Percentiles rank a stretch among this genome's conserved stretches.
Conservation (phyloP, 2,113 vertebrate species). For the Eurystomus gularis region DNA sequence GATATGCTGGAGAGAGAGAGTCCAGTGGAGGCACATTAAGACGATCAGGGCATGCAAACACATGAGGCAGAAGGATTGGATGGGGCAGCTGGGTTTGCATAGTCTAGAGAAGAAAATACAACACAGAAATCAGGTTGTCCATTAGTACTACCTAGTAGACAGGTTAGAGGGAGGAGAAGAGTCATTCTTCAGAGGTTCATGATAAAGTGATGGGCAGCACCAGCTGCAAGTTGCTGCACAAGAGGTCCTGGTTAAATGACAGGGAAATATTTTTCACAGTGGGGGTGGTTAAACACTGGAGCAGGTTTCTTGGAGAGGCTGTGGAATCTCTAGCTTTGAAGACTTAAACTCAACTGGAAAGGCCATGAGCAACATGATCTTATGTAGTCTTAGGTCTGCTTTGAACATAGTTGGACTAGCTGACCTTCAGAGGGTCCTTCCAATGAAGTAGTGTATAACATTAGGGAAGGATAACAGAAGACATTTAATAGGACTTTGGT, state of each 20-base stretch:
- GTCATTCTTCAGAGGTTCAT: not conserved
- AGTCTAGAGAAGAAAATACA: not conserved
- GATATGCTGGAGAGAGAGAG: not conserved
- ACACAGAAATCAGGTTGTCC: too few species aligned
- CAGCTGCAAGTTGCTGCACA: not conserved
- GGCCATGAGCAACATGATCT: not conserved
- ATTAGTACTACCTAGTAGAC: not conserved
- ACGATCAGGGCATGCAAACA: not conserved
- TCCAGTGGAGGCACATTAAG: not conserved
- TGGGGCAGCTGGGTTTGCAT: not conserved
- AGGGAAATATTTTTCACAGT: not conserved
- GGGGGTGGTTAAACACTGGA: not conserved
- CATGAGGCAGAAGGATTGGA: not conserved
- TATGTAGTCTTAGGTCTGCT: not conserved
- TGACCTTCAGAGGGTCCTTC: not conserved
- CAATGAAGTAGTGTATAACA: not conserved
- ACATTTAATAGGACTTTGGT: not conserved
- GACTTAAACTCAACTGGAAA: not conserved
- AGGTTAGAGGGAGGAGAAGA: not conserved
- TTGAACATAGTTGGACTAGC: not conserved
- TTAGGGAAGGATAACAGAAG: not conserved
- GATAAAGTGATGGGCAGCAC: not conserved
- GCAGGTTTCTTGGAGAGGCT: not conserved
- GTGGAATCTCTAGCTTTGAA: not conserved
- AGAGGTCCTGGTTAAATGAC: not conserved